These are phyloP conservation scores for Noctua janthe DNA, from an alignment of 2,888 invertebrate species.

Conservation along the genomic window DNA sequence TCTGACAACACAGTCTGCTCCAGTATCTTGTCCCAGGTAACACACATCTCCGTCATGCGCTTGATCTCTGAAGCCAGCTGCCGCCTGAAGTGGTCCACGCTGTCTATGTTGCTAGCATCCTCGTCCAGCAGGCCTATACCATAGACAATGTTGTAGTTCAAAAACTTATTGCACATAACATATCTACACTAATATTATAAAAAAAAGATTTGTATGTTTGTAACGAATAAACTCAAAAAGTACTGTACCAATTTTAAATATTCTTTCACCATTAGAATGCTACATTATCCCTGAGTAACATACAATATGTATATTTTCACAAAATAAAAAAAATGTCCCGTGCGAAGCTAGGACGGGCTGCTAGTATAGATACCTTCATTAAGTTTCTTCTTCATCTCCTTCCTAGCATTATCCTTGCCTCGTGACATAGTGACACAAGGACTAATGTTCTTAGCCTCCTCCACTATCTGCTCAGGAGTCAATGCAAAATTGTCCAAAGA, in stretches of 20 bases:
- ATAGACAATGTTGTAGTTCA: background rate
- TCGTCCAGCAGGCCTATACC: slow-evolving; percentile 80
- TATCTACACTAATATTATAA: no score
- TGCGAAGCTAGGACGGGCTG: no score
- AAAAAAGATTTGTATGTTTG: no score
- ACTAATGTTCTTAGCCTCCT: slow-evolving; percentile 81
- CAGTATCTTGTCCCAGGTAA: slow-evolving; percentile 89
- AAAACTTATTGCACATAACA: background rate
- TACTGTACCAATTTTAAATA: no score
- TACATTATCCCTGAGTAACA: no score
- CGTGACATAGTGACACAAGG: slow-evolving; percentile 91
- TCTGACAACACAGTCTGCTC: slow-evolving; percentile 84
- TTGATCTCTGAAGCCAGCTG: slow-evolving; percentile 89
- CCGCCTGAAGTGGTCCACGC: slow-evolving; percentile 80
- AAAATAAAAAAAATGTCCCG: no score
- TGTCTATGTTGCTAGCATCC: slow-evolving; percentile 80
- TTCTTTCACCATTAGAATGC: no score
- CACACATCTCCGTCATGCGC: slow-evolving; percentile 88
- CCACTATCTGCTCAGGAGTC: slow-evolving; percentile 79
- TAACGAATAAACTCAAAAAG: no score
- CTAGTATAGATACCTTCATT: slow-evolving; percentile 76
- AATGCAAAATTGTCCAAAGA: slow-evolving; percentile 59
- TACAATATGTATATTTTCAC: no score
- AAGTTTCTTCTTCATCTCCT: slow-evolving; percentile 88
- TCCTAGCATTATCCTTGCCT: slow-evolving; percentile 91